These are phyloP conservation scores for Drosophila parabipectinata DNA, from an alignment of 1,140 invertebrate species.

Conservation along the genomic window DNA sequence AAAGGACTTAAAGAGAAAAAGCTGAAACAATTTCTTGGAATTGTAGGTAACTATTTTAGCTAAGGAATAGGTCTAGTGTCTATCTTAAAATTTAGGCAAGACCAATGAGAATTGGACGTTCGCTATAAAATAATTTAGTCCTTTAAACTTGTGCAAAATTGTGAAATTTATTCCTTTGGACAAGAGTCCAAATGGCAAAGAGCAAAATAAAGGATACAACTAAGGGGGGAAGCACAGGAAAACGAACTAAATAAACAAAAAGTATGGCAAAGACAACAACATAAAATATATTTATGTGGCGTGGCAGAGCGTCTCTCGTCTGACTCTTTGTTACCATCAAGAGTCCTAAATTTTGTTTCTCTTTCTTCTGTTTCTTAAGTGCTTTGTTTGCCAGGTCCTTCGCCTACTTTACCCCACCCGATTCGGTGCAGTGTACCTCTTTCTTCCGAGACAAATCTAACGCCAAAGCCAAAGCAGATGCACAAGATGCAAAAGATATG, in stretches of 20 bases:
- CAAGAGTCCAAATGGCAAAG: conserved; percentile 71
- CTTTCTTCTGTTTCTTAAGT: conserved; percentile 34
- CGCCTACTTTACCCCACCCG: not conserved
- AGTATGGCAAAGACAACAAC: conserved; percentile 66
- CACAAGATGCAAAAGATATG: conserved; percentile 70
- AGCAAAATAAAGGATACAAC: conserved; percentile 18
- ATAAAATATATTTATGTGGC: conserved; percentile 79
- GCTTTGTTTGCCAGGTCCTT: conserved; percentile 42
- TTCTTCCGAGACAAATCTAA: conserved; percentile 38
- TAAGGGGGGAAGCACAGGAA: not conserved
- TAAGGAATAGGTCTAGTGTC: no score
- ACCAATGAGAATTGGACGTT: no score
- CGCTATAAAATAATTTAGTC: not conserved
- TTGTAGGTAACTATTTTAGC: not conserved
- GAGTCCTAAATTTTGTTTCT: conserved; percentile 38
- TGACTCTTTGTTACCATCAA: conserved; percentile 59
- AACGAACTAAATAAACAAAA: conserved; percentile 49
- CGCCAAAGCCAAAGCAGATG: conserved; percentile 63
- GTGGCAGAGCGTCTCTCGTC: conserved; percentile 47
- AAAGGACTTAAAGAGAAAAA: not conserved
- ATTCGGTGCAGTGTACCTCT: conserved; percentile 5
- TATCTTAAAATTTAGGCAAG: conserved; percentile 2
- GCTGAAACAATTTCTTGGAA: not conserved
- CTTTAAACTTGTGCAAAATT: conserved; percentile 30
- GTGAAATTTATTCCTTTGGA: conserved; percentile 74